phyloP scores from a whole-genome alignment of 2,888 invertebrate species.

The Oxytorus armatus region DNA sequence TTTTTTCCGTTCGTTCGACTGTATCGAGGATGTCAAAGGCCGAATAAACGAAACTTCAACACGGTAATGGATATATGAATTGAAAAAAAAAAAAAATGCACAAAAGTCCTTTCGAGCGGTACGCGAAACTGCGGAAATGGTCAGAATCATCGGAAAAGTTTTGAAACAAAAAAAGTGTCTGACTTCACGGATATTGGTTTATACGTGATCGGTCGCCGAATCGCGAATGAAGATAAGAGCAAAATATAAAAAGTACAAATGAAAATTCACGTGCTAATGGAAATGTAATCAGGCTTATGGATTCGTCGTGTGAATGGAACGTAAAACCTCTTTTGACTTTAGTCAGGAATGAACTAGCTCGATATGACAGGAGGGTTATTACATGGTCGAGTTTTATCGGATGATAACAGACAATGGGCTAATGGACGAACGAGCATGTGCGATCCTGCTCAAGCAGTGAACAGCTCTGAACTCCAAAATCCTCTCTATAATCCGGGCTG shows the following conservation, averaged over 20 bases:
- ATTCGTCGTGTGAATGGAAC: conserved; percentile 49
- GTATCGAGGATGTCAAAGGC: no score
- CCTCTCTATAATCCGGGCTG: conserved; percentile 13
- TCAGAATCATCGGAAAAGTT: no score
- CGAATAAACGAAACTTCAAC: no score
- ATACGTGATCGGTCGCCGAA: background rate
- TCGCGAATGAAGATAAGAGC: background rate
- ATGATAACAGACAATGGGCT: conserved; percentile 55
- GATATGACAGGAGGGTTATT: conserved; percentile 3
- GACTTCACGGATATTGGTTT: no score
- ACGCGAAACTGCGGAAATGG: no score
- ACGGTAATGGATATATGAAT: no score
- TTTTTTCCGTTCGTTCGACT: no score
- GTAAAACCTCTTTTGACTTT: background rate
- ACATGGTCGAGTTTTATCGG: no score
- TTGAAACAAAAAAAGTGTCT: no score
- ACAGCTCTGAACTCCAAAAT: conserved; percentile 31
- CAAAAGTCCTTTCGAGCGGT: no score
- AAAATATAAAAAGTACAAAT: conserved; percentile 20
- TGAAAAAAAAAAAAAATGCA: no score
- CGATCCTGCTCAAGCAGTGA: conserved; percentile 26
- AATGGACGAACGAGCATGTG: conserved; percentile 59
- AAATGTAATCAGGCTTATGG: conserved; percentile 68
- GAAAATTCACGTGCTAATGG: conserved; percentile 30
- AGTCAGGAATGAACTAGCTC: background rate